Evolutionary conservation across 2,888 invertebrate species (phyloP).

Genomic region (Megaustenia siamemsis): DNA sequence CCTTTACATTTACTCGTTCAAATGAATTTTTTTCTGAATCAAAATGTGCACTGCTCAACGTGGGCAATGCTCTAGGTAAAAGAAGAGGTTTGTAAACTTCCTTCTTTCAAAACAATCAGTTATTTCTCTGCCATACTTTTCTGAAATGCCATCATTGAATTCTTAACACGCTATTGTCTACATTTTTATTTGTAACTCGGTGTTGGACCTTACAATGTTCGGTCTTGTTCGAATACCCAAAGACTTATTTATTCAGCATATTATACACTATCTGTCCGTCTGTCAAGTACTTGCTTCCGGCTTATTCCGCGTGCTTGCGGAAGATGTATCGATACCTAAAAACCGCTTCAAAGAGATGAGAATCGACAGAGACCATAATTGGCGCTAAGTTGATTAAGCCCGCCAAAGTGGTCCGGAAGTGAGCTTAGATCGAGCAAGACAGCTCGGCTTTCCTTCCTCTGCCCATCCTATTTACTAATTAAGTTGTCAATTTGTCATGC

Average conservation of each 20-base stretch:
- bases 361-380: slow-evolving; percentile 56
- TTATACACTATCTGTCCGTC: background rate
- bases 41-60: too few relatives aligned
- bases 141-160: too few relatives aligned
- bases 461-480: slow-evolving; percentile 23
- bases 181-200: too few relatives aligned
- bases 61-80: too few relatives aligned
- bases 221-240: too few relatives aligned
- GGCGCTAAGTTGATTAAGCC: slow-evolving; percentile 53
- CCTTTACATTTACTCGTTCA: too few relatives aligned
- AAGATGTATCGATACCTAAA: slow-evolving; percentile 14
- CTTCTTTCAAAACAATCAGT: too few relatives aligned
- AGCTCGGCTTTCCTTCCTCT: background rate
- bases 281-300: background rate
- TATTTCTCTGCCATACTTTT: too few relatives aligned
- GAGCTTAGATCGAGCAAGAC: background rate
- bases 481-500: slow-evolving; percentile 28
- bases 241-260: background rate
- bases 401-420: slow-evolving; percentile 13
- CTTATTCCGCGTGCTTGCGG: background rate
- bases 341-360: slow-evolving; percentile 38
- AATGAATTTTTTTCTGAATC: too few relatives aligned
- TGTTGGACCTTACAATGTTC: too few relatives aligned
- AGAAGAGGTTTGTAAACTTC: too few relatives aligned
- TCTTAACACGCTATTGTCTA: too few relatives aligned